Base-by-base conservation (phyloP, 2,797 vertebrate genomes). In the Peromyscus melanophrys region DNA sequence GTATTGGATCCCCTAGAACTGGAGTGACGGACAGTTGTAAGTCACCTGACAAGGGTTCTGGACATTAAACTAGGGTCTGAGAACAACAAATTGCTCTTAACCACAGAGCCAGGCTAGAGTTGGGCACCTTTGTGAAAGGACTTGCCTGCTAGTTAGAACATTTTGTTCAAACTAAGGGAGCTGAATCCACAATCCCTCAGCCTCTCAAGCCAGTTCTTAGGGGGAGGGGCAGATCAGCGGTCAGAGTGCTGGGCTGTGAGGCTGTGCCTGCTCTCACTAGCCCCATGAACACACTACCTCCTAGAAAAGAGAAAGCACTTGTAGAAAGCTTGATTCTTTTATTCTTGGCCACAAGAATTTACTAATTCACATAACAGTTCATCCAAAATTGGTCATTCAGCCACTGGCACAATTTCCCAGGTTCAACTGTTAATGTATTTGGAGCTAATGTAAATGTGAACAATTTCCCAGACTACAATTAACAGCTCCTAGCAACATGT, bases 391-490 rank as follows among this genome's bases (percentile, higher is more conserved):
- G 88, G 67, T 71, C 61, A 46, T 23, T 89, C 40, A 8, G 9
- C 43, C 65, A 75, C 11, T 59, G 67, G 80, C 6, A 31, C 82
- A 59, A 43, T 67, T 40, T 34, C 57, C 90, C 37, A 76, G 82
- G 75, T 92, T 82, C 89, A 21, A 6, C 52, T 81, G 40, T 73
- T 93, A 95, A 91, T 55, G 29, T 40, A 78, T 92, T 92, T 87
- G 65, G 34, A 23, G 55, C 57, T 61, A n/a, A 86, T 40, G 29
- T 31, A 84, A 75, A 69, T 95, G 23, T 59, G 67, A 96, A 31
- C 57, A 34, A 34, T 96, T 96, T 94, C 55, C 71, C 71, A 75
- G 89, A 52, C 69, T 25, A 43, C 67, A 76, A 91, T 94, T 83
- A 88, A 91, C 17, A 86, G 16, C 16, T 25, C 55, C n/a, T 78